These are phyloP conservation scores for Temnothorax rugatulus DNA, from an alignment of 2,888 invertebrate genomes.

Conservation along the genomic window DNA sequence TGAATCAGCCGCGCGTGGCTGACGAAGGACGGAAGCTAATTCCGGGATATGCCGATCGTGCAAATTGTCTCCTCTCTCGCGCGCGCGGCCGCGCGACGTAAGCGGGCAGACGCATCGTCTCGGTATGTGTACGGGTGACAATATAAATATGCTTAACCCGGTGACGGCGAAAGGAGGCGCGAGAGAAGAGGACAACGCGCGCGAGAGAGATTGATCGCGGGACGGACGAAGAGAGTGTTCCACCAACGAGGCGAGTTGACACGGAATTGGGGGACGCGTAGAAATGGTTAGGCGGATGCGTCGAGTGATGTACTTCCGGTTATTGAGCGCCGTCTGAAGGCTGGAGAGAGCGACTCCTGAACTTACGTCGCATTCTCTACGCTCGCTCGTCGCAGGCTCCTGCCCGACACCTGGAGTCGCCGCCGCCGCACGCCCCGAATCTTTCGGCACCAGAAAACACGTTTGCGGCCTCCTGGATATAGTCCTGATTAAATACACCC, in stretches of 20 bases:
- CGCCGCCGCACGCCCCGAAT: conserved; percentile 51
- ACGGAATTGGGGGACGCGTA: conserved; percentile 83
- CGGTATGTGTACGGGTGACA: conserved; percentile 18
- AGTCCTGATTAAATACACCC: conserved; percentile 77
- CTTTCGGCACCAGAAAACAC: conserved; percentile 62
- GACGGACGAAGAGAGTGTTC: conserved; percentile 45
- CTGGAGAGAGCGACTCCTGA: conserved; percentile 74
- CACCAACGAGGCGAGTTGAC: conserved; percentile 76
- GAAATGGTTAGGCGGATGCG: conserved; percentile 85
- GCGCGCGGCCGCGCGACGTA: conserved; percentile 38
- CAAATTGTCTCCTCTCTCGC: conserved; percentile 35
- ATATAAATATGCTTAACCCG: conserved; percentile 62
- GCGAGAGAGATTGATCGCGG: conserved; percentile 23
- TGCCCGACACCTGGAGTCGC: conserved; percentile 76
- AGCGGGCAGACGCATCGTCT: conserved; percentile 19
- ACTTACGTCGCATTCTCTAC: conserved; percentile 61
- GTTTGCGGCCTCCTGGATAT: conserved; percentile 55
- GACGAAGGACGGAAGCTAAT: conserved; percentile 41
- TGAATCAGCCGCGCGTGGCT: conserved; percentile 49
- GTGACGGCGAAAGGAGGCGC: conserved; percentile 53
- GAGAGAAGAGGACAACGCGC: conserved; percentile 30
- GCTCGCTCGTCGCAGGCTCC: conserved; percentile 69
- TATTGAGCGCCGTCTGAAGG: conserved; percentile 83
- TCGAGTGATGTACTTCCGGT: conserved; percentile 85
- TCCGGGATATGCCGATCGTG: conserved; percentile 39